Evolutionary conservation across 1,140 invertebrate species (phyloP).

Genomic region (Scaptomyza hsui): DNA sequence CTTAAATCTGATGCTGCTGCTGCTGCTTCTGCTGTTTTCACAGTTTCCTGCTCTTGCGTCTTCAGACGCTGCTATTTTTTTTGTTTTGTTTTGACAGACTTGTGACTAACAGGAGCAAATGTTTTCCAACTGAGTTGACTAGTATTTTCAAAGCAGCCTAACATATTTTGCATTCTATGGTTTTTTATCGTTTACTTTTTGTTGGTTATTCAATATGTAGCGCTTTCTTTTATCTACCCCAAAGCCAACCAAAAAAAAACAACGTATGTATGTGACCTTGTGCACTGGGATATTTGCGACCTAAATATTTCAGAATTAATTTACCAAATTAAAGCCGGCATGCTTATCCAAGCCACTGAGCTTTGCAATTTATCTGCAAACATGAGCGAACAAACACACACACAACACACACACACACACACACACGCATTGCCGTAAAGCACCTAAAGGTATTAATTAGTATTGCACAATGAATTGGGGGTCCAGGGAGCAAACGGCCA

Average conservation of each 20-base stretch:
- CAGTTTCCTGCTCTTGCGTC: slow-evolving; percentile 8
- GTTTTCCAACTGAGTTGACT: slow-evolving; percentile 79
- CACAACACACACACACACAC: slow-evolving; percentile 1
- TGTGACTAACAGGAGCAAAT: slow-evolving; percentile 40
- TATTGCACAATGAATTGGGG: slow-evolving; percentile 50
- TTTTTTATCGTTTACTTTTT: slow-evolving; percentile 23
- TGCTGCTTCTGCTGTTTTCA: background rate
- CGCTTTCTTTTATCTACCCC: slow-evolving; percentile 52
- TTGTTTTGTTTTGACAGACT: slow-evolving; percentile 57
- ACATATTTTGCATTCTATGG: slow-evolving; percentile 62
- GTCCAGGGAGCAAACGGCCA: background rate
- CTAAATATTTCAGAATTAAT: slow-evolving; percentile 80
- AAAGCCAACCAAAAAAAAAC: background rate
- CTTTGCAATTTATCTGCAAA: slow-evolving; percentile 75
- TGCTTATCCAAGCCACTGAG: slow-evolving; percentile 79
- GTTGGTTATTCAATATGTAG: slow-evolving; percentile 39
- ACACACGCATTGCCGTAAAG: slow-evolving; percentile 17
- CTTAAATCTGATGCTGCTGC: slow-evolving; percentile 4
- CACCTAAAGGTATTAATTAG: slow-evolving; percentile 80
- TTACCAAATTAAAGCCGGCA: slow-evolving; percentile 79
- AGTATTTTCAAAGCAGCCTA: slow-evolving; percentile 57
- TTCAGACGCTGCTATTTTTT: slow-evolving; percentile 45
- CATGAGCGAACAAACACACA: slow-evolving; percentile 47
- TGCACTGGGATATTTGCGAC: slow-evolving; percentile 61
- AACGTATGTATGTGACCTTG: slow-evolving; percentile 59